These are phyloP conservation scores for Apolygus lucorum DNA, from an alignment of 1,140 invertebrate genomes.

Conservation along the genomic window DNA sequence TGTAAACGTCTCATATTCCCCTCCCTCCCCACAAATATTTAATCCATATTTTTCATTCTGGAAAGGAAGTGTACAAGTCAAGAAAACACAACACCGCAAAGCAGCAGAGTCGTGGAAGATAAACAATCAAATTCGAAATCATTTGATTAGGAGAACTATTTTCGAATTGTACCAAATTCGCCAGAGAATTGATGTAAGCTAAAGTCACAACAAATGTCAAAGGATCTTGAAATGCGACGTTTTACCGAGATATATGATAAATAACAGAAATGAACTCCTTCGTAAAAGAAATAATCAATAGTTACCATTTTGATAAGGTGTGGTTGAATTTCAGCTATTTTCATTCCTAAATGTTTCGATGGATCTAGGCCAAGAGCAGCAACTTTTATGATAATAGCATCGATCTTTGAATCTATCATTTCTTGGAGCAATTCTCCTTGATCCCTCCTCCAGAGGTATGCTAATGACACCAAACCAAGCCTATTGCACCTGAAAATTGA, in stretches of 20 bases:
- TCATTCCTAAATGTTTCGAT: conserved; percentile 76
- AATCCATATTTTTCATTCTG: conserved; percentile 87
- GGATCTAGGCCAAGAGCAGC: conserved; percentile 84
- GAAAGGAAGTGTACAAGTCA: conserved; percentile 35
- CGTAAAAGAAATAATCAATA: conserved; percentile 24
- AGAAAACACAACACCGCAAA: conserved; percentile 22
- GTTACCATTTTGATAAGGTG: conserved; percentile 75
- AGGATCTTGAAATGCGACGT: too few relatives aligned
- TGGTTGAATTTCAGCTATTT: conserved; percentile 71
- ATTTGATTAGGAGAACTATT: too few relatives aligned
- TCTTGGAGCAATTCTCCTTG: conserved; percentile 91
- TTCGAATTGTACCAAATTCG: conserved; percentile 11
- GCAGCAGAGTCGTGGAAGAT: conserved; percentile 17
- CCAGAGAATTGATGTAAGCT: too few relatives aligned
- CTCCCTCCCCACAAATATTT: conserved; percentile 97
- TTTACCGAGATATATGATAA: too few relatives aligned
- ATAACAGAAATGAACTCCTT: too few relatives aligned
- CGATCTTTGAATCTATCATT: conserved; percentile 88
- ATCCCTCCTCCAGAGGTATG: conserved; percentile 90
- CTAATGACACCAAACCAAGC: conserved; percentile 76
- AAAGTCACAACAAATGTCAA: too few relatives aligned
- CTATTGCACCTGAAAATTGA: conserved; percentile 71
- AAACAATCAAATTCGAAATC: background rate
- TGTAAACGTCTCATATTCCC: conserved; percentile 97
- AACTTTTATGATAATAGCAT: conserved; percentile 95